These are phyloP conservation scores for Ctenomys sociabilis DNA, from an alignment of 2,113 vertebrate species.

Conservation along the genomic window DNA sequence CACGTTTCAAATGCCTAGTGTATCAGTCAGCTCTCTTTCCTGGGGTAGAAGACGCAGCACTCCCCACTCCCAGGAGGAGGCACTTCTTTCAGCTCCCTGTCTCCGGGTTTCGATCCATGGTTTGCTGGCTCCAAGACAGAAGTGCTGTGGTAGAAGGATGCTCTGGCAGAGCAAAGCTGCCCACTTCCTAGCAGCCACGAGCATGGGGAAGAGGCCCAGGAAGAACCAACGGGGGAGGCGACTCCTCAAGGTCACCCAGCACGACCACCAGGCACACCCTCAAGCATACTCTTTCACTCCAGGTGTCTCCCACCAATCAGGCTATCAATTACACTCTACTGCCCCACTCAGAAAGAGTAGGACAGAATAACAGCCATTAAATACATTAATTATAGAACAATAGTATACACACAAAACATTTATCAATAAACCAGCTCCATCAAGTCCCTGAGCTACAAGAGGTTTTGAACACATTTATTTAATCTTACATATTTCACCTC, in stretches of 20 bases:
- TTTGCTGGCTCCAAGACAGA: background rate
- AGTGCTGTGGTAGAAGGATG: background rate
- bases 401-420: background rate
- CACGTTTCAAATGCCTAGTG: background rate
- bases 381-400: background rate
- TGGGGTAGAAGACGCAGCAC: background rate
- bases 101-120: background rate
- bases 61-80: background rate
- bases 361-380: background rate
- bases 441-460: background rate
- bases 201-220: background rate
- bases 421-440: background rate
- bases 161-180: background rate
- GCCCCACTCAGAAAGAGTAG: background rate
- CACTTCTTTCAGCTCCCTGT: background rate
- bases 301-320: background rate
- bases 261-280: background rate
- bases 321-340: background rate
- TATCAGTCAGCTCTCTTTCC: background rate
- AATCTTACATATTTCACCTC: background rate
- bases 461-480: background rate
- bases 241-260: background rate
- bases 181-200: background rate
- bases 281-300: background rate
- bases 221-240: background rate